Base-by-base conservation (phyloP, 2,113 vertebrate genomes). In the Heloderma charlesbogerti region DNA sequence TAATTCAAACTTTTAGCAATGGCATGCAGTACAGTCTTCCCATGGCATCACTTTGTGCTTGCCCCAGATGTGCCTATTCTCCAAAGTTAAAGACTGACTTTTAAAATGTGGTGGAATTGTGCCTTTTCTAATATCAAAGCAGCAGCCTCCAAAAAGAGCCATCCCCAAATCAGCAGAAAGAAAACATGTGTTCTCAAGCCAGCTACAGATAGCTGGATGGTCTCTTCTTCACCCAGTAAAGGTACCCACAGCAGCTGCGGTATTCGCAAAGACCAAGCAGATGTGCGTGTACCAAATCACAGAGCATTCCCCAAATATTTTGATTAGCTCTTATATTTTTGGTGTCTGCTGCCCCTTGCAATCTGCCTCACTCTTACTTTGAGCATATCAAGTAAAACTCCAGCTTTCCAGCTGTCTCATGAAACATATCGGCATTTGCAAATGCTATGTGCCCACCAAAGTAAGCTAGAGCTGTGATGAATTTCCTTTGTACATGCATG, bases 291-390 rank as follows among this genome's bases (percentile, higher is more conserved):
- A 86, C 90, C 43, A 88, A 80, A 94, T 93, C 93, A 92, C 92
- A 92, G 81, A 92, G 45, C 94, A 89, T 94, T 95, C 91, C 84
- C 87, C 89, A 95, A 95, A 90, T 93, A 66, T 92, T 88, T 12
- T 13, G 80, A 72, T 67, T 34, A 86, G 60, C 63, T 92, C 94
- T 94, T 90, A 71, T 94, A 95, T 88, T 93, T 92, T 93, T 57
- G 48, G 40, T 45, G 12, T 86, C 81, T 95, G 84, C 88, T 95
- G 94, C 90, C 90, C 45, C 93, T 40, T 95, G 92, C 16, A 86
- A 86, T 74, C 93, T 89, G 27, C 84, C 67, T 93, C 80, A 43
- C 4, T 22, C 77, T 91, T 94, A 86, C 86, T 94, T 96, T 95
- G 94, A 94, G 87, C 34, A 83, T 22, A 9, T 95, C 96, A 96